Evolutionary conservation across 2,113 vertebrate genomes (phyloP), one percentile per base, ranked within the genome.

Genomic region (Misgurnus anguillicaudatus): DNA sequence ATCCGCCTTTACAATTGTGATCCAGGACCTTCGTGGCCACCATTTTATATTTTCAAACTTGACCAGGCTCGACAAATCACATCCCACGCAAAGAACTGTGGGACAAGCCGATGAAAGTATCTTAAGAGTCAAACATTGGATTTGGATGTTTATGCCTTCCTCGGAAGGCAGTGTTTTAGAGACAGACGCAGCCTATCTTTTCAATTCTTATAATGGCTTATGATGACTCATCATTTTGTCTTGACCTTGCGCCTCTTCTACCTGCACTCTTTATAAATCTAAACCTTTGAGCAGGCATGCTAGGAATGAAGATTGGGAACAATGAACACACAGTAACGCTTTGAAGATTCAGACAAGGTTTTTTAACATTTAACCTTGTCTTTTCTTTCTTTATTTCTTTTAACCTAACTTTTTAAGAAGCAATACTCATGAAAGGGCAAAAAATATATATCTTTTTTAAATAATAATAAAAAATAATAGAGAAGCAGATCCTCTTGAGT

Each of bases 281-380:
- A 55, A 77, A 17, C 4, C 57, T 61, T 31, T 45, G 41, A 75
- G 72, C 65, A 51, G 24, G 70, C 17, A 79, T 76, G 80, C n/a
- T 39, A 81, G 71, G 83, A 84, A 82, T 84, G 80, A 63, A 76
- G 39, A 72, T 71, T 45, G 60, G 57, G 67, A 55, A 75, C 65
- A 81, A 79, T 71, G 70, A 55, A 63, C 64, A 75, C 74, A 57
- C 9, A 75, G 13, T 75, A 47, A 17, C 48, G 17, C 31, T 70
- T 61, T 38, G 45, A 63, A 70, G 24, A 24, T 14, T 41, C 24
- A 65, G 21, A 10, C 38, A 21, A 3, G 10, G 48, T 14, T 14
- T 73, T 16, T 1, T 17, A 69, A 55, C 16, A 17, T 73, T 7
- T 3, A 51, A 16, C 10, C 48, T 4, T 51, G 3, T 51, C 14